Evolutionary conservation across 2,113 vertebrate species (phyloP), one percentile per base, ranked within the genome.

Genomic region (Balaeniceps rex): DNA sequence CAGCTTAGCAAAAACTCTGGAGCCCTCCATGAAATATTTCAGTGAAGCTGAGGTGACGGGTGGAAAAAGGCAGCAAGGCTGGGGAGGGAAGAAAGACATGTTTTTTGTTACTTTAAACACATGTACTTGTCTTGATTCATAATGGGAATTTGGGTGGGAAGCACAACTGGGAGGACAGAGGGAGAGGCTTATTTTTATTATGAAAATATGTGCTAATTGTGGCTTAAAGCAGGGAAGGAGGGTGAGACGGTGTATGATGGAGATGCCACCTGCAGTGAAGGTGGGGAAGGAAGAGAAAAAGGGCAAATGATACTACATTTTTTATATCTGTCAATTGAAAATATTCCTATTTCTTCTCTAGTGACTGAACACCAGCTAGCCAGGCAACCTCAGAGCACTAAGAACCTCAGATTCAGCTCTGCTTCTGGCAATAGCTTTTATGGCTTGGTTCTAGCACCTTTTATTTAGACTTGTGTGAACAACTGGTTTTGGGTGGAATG

Each of bases 101-200:
- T 72, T 87, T 92, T 94, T 86, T 86, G 72, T 91, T 80, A 93
- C 96, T 98, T 97, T 97, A 93, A 97, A 96, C 81, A 82, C 76
- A 96, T 92, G 75, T 96, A 89, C 71, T 96, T 90, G 71, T 97
- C 87, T 75, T 98, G 92, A 96, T 95, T 98, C 96, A 97, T 96
- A 97, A 96, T 79, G 85, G 91, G 95, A 98, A 96, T 95, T 75
- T 97, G 90, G 97, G 97, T 97, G 97, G 98, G 94, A 97, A 98
- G 97, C 94, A 94, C 93, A 98, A 95, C 97, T 97, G 97, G 88
- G 90, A 96, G 90, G 82, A 95, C 87, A 94, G 83, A 94, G 94
- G 95, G 96, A 97, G 95, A 95, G 95, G 71, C 91, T 96, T 95
- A 80, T 94, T 97, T 97, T 98, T 98, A 82, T 97, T 97, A 96